Evolutionary conservation across 1,140 invertebrate species (phyloP).

Genomic region (Drosophila carrolli): DNA sequence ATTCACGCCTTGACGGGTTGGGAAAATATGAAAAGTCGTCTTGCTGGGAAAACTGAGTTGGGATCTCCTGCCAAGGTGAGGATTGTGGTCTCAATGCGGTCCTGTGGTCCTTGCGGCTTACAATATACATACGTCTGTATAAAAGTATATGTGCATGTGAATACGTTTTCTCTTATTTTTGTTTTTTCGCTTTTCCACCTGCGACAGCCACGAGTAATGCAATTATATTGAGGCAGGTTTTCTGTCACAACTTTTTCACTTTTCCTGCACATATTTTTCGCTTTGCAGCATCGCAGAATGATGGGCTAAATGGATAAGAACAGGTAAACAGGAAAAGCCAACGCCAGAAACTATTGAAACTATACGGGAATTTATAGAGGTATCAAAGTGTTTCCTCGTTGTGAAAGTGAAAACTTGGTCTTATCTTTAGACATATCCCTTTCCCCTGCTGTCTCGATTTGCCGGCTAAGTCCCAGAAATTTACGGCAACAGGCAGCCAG

Average conservation of each 20-base stretch:
- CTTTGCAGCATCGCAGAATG: conserved; percentile 46
- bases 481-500: conserved; percentile 66
- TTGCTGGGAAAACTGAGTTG: conserved; percentile 50
- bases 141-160: background rate
- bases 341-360: conserved; percentile 14
- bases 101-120: conserved; percentile 46
- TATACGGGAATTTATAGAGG: conserved; percentile 6
- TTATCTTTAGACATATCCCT: conserved; percentile 8
- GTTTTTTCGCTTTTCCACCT: conserved; percentile 38
- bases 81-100: conserved; percentile 61
- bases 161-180: conserved; percentile 6
- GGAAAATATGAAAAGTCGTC: conserved; percentile 76
- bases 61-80: conserved; percentile 46
- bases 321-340: conserved; percentile 9
- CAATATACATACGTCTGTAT: conserved; percentile 2
- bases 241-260: conserved; percentile 70
- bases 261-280: conserved; percentile 33
- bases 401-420: conserved; percentile 27
- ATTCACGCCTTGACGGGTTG: conserved; percentile 49
- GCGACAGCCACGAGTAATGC: conserved; percentile 71
- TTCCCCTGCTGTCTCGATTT: background rate
- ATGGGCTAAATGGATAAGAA: conserved; percentile 23
- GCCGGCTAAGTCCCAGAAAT: conserved; percentile 36
- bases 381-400: conserved; percentile 6
- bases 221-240: conserved; percentile 76